Base-by-base conservation (phyloP, 1,140 invertebrate species). In the Sminthurides bifidus region DNA sequence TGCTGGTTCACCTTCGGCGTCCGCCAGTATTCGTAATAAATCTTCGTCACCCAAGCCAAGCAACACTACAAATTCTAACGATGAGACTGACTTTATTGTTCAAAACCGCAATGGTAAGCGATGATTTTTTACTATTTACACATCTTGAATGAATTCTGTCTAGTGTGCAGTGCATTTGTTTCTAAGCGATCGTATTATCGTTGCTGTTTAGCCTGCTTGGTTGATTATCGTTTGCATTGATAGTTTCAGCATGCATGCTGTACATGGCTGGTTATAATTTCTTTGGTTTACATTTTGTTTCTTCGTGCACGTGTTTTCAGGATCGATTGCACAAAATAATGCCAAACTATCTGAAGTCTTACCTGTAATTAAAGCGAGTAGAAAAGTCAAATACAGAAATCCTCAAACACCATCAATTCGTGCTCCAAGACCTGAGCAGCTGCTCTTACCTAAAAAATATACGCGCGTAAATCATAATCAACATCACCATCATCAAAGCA, bases 41-140 rank as follows among this genome's bases (percentile, higher is more conserved):
- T 43, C 41, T 17, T 43, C n/a, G 21, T 43, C 10, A 43, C 24
- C 8, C 44, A 23, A 46, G 8, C 15, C 12, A 46, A 6, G 4
- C 21, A 29, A 24, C 17, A 31, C 29, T 10, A 48, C 21, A 12
- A 30, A 10, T 26, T 10, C 46, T 21, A 49, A 49, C 40, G 27
- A 56, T 60, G 59, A 60, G 59, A 60, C 59, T 60, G 59, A 60
- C 30, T 44, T 33, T n/a, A 51, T 48, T 29, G 59, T 56, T 60
- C 59, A 60, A 60, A 56, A 52, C 57, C 44, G 44, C 49, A 56
- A 56, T 53, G 59, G 59, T 60, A 56, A 21, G 52, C 8, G 21
- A 6, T 23, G 6, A 17, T 14, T 43, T 19, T 17, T 43, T 21
- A n/a, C 40, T 43, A 15, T 12, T 8, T 43, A 6, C 40, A 12